phyloP scores from a whole-genome alignment of 2,113 vertebrate species.

The Apaloderma vittatum region DNA sequence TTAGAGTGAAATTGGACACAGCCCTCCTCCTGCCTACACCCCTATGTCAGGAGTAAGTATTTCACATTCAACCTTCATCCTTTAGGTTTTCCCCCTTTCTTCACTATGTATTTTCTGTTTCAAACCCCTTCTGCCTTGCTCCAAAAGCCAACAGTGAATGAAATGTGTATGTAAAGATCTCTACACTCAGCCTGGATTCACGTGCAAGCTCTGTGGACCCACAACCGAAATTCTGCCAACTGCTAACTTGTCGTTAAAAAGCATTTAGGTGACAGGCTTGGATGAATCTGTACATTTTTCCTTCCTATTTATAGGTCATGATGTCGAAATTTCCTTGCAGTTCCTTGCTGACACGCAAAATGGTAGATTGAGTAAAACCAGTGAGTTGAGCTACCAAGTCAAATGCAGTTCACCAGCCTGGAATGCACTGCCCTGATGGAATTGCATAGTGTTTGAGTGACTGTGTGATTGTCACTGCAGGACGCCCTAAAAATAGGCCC shows the following conservation, averaged over 20 bases:
- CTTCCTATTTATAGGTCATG: background rate
- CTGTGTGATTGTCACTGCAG: background rate
- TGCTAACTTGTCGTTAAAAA: slow-evolving; percentile 4
- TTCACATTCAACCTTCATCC: slow-evolving; percentile 75
- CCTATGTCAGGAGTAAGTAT: slow-evolving; percentile 87
- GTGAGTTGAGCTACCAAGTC: background rate
- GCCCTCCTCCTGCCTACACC: slow-evolving; percentile 87
- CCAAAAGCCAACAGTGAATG: slow-evolving; percentile 40
- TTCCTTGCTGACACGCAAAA: background rate
- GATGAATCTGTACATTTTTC: background rate
- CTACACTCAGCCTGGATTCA: background rate
- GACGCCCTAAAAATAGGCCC: background rate
- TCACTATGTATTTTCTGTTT: slow-evolving; percentile 24
- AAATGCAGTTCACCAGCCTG: background rate
- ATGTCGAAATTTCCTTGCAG: background rate
- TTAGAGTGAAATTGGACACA: slow-evolving; percentile 88
- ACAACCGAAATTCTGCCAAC: background rate
- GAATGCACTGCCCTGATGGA: background rate
- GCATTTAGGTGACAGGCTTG: background rate
- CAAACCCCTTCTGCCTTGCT: background rate
- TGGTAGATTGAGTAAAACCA: background rate
- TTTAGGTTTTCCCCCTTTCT: slow-evolving; percentile 46
- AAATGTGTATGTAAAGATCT: background rate
- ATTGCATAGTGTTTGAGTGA: background rate
- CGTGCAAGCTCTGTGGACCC: background rate